Evolutionary conservation across 2,113 vertebrate genomes (phyloP).

Genomic region (Forbesichthys papilliferus): DNA sequence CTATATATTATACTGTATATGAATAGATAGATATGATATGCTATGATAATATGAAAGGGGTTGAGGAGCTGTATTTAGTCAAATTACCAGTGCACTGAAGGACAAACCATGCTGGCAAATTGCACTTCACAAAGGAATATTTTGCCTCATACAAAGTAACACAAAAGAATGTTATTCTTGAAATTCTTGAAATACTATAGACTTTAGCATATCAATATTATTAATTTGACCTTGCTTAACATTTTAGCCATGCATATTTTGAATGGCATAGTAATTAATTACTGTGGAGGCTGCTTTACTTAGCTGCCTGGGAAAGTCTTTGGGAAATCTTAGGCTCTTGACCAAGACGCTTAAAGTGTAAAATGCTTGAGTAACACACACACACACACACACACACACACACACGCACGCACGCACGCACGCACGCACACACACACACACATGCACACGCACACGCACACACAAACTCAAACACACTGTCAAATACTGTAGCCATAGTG

Average conservation of each 20-base stretch:
- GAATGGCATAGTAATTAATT: background rate
- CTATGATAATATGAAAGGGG: background rate
- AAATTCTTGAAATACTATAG: background rate
- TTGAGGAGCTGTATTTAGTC: slow-evolving; percentile 23
- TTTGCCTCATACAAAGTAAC: background rate
- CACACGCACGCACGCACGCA: no score
- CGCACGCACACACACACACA: no score
- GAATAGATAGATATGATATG: background rate
- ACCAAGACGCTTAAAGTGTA: background rate
- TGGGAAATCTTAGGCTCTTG: background rate
- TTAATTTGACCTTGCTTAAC: background rate
- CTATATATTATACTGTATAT: background rate
- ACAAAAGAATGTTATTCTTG: background rate
- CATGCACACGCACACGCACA: no score
- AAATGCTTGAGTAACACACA: background rate
- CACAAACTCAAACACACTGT: no score
- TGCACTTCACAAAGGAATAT: background rate
- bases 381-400: no score
- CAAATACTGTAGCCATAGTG: no score
- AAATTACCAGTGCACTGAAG: slow-evolving; percentile 2
- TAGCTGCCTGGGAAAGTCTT: background rate
- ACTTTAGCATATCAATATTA: background rate
- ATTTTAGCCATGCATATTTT: background rate
- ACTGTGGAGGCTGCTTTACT: background rate
- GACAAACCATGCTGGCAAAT: background rate